Percentiles rank a stretch among this genome's conserved stretches.
These are phyloP conservation scores for Coenobita brevimanus DNA, from an alignment of 1,140 invertebrate species.

Conservation along the genomic window DNA sequence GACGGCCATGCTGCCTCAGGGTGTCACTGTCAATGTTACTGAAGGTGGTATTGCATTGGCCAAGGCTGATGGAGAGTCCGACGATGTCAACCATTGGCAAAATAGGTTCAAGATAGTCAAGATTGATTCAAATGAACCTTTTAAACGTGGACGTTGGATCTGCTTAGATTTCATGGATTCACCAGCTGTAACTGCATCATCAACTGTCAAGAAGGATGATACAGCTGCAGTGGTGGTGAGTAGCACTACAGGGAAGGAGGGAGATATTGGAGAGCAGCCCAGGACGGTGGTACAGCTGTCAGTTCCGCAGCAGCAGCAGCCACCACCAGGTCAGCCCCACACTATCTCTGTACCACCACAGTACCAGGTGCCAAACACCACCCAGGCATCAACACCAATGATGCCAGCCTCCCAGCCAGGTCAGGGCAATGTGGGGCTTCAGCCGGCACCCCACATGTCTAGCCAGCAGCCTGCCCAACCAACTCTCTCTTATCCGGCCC, in stretches of 20 bases:
- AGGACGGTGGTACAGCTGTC: constrained; percentile 75
- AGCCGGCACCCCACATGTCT: constrained; percentile 35
- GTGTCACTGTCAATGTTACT: constrained; percentile 94
- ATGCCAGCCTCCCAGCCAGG: constrained; percentile 30
- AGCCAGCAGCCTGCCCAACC: constrained; percentile 28
- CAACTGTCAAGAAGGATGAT: constrained; percentile 56
- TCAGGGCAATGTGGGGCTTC: constrained; percentile 22
- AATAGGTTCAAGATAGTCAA: constrained; percentile 94
- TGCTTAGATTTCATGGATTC: constrained; percentile 95
- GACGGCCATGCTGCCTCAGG: constrained; percentile 81
- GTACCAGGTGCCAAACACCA: constrained; percentile 47
- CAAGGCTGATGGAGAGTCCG: constrained; percentile 98
- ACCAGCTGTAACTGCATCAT: constrained; percentile 45
- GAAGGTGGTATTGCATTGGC: constrained; percentile 97
- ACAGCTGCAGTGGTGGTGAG: constrained; percentile 39
- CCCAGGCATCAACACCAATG: constrained; percentile 48
- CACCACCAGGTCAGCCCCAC: constrained; percentile 44
- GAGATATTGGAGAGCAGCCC: constrained; percentile 73
- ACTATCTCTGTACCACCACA: constrained; percentile 40
- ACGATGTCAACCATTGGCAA: constrained; percentile 90
- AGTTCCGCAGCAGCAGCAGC: constrained; percentile 73
- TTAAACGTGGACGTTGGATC: constrained; percentile 93
- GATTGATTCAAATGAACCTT: constrained; percentile 95
- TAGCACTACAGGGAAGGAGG: constrained; percentile 38
- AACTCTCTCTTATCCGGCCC: constrained; percentile 38